Evolutionary conservation across 2,797 vertebrate species (phyloP).

Genomic region (Coranthus polyacanthus): DNA sequence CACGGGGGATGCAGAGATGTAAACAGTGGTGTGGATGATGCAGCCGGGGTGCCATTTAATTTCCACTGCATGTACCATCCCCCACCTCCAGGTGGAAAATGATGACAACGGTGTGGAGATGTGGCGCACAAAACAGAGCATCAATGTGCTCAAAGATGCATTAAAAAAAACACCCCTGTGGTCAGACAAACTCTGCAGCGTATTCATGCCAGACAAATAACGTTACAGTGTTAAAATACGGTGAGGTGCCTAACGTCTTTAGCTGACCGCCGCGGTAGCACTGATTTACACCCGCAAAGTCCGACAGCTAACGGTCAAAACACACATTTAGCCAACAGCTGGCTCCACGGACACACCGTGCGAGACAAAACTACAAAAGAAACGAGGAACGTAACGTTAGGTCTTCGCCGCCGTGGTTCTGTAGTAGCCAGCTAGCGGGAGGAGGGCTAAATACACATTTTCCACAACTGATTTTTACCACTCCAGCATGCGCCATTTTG

Average conservation of each 20-base stretch:
- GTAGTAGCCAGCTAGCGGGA: constrained; percentile 28
- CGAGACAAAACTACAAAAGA: background rate
- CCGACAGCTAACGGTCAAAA: constrained; percentile 19
- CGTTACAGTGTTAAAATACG: constrained; percentile 4
- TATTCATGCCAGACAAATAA: constrained; percentile 15
- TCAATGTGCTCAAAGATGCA: constrained; percentile 15
- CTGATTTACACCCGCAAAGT: constrained; percentile 24
- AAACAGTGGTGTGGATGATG: constrained; percentile 68
- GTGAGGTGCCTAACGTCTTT: constrained; percentile 38
- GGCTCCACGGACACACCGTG: rapidly evolving
- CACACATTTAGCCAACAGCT: background rate
- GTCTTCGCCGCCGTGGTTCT: background rate
- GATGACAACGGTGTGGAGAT: constrained; percentile 48
- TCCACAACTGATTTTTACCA: constrained; percentile 55
- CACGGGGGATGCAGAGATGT: constrained; percentile 53
- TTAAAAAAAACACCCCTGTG: background rate
- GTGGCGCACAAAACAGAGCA: constrained; percentile 23
- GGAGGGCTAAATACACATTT: constrained; percentile 48
- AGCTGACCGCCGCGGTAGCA: constrained; percentile 49
- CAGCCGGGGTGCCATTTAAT: constrained; percentile 65
- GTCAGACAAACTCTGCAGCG: background rate
- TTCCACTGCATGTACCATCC: constrained; percentile 69
- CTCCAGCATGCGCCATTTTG: constrained; percentile 82
- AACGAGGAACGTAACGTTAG: background rate
- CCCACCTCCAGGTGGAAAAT: constrained; percentile 73